Evolutionary conservation across 2,113 vertebrate genomes (phyloP), one percentile per base, ranked within the genome.

Genomic region (Periophthalmodon schlosseri): DNA sequence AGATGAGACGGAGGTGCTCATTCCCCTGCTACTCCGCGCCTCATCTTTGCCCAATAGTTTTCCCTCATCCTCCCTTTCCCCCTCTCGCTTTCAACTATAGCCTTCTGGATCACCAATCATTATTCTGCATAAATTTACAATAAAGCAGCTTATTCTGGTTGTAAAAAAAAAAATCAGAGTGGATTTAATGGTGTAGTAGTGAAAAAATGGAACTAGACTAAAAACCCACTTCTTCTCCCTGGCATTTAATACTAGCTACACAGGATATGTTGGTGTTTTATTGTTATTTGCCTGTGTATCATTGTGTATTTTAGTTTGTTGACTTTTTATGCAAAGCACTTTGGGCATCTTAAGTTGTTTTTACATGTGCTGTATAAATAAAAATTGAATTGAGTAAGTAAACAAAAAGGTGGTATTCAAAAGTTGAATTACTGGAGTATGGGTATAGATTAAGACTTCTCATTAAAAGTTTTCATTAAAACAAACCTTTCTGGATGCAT

Each of bases 1-100:
- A 95, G 95, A 97, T 95, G 92, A 95, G 91, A 83, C 73, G 89
- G 80, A 84, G 90, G 91, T 79, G 88, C 88, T 93, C 82, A 83
- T 77, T 58, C 91, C 86, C 84, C 89, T 80, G 84, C 82, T 85
- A 83, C 84, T 88, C 74, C 86, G 82, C 73, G 33, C 70, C 71
- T 85, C 69, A 64, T 79, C 76, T 78, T 75, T 68, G 72, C 69
- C 73, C 69, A 76, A 39, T 81, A 76, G 79, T 65, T 74, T 46
- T 49, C 24, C 66, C n/a, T 44, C 39, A 39, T 0, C 61, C 70
- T 69, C 74, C 63, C 71, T 60, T 77, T 33, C 74, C 18, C 50
- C 61, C 68, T 77, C 34, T 54, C n/a, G 72, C 72, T 72, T 36
- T 36, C 65, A 78, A 77, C 57, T 61, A 24, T 14, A 7, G 14